These are phyloP conservation scores for Accipiter cooperii DNA, from an alignment of 2,113 vertebrate genomes.

Conservation along the genomic window DNA sequence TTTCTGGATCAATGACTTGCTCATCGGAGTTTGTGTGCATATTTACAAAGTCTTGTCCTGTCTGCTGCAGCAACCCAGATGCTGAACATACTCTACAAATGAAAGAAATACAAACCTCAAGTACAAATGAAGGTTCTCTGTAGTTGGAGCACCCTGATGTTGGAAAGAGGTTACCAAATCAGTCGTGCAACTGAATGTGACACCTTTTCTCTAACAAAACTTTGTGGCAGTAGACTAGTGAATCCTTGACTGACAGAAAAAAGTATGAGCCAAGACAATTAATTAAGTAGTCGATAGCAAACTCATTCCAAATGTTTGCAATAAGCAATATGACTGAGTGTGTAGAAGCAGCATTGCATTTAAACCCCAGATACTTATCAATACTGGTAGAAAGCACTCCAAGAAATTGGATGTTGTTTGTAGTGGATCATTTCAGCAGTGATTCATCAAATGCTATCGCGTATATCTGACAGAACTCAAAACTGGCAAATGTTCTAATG, in stretches of 20 bases:
- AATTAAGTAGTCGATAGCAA: conserved; percentile 56
- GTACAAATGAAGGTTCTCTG: background rate
- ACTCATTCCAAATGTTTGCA: conserved; percentile 45
- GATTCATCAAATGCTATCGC: conserved; percentile 59
- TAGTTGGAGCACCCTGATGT: background rate
- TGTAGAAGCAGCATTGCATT: conserved; percentile 9
- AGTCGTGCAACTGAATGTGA: background rate
- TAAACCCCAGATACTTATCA: conserved; percentile 51
- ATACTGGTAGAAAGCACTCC: conserved; percentile 51
- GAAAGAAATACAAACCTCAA: background rate
- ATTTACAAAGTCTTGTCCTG: background rate
- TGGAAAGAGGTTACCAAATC: background rate
- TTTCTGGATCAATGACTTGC: conserved; percentile 32
- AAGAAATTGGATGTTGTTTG: conserved; percentile 53
- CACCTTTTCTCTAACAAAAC: background rate
- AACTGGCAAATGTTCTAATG: conserved; percentile 68
- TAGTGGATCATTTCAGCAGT: conserved; percentile 59
- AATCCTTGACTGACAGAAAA: conserved; percentile 35
- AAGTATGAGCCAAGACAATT: conserved; percentile 25
- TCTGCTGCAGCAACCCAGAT: background rate
- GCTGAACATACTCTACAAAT: background rate
- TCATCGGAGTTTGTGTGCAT: background rate
- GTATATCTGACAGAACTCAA: conserved; percentile 61
- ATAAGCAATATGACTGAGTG: conserved; percentile 4
- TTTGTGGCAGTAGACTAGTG: background rate